These are phyloP conservation scores for Pammene aurita DNA, from an alignment of 2,888 invertebrate genomes.

Conservation along the genomic window DNA sequence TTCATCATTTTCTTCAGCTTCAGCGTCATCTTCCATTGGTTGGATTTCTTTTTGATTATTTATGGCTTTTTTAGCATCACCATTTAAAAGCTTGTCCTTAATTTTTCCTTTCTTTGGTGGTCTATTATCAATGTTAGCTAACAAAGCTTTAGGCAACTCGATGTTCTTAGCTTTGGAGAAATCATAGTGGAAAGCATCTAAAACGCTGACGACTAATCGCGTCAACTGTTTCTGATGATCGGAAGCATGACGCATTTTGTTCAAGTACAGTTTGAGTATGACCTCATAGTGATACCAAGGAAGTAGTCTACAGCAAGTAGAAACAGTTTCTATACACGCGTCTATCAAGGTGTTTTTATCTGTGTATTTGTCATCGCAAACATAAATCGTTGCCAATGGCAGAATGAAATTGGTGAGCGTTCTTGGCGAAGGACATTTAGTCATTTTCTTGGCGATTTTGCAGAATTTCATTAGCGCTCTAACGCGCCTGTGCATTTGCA, in stretches of 20 bases:
- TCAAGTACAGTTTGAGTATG: conserved; percentile 91
- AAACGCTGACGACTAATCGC: conserved; percentile 88
- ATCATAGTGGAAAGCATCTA: conserved; percentile 97
- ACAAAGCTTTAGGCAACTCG: conserved; percentile 67
- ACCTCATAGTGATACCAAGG: conserved; percentile 96
- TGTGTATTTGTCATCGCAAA: conserved; percentile 89
- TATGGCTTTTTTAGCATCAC: conserved; percentile 50
- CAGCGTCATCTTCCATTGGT: conserved; percentile 32
- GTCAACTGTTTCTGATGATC: conserved; percentile 94
- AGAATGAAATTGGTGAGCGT: conserved; percentile 93
- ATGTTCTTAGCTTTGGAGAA: conserved; percentile 84
- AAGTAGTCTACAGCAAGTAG: conserved; percentile 88
- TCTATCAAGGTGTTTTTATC: conserved; percentile 92
- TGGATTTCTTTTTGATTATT: conserved; percentile 45
- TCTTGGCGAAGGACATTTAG: conserved; percentile 84
- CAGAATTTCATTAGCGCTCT: conserved; percentile 91
- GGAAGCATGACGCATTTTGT: conserved; percentile 86
- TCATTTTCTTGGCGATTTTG: conserved; percentile 84
- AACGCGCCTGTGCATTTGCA: conserved; percentile 93
- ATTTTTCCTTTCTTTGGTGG: conserved; percentile 34
- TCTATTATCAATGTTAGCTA: conserved; percentile 52
- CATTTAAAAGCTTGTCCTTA: conserved; percentile 47
- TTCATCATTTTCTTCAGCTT: conserved; percentile 45
- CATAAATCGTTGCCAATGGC: conserved; percentile 91
- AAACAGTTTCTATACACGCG: conserved; percentile 91